A percentile compares a stretch with the other conserved stretches of the same genome.
These are phyloP conservation scores for Otocyon megalotis DNA, from an alignment of 2,113 vertebrate genomes.

Conservation along the genomic window DNA sequence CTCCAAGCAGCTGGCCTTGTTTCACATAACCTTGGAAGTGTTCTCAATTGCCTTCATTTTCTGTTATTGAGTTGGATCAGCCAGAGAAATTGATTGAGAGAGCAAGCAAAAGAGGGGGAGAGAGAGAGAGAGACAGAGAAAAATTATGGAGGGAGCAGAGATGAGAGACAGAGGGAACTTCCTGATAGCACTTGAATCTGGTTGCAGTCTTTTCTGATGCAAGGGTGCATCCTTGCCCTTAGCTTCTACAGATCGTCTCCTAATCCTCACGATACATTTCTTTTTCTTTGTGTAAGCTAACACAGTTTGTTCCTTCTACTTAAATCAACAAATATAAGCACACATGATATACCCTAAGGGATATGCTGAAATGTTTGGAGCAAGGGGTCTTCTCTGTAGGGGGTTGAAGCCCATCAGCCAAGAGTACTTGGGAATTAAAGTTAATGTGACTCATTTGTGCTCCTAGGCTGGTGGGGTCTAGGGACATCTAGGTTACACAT, in stretches of 20 bases:
- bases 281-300: conserved; percentile 43
- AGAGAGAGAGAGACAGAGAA: background rate
- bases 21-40: background rate
- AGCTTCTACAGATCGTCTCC: background rate
- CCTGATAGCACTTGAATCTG: background rate
- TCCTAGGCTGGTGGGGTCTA: background rate
- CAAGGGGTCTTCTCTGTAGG: background rate
- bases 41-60: background rate
- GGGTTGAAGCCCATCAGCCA: background rate
- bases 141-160: background rate
- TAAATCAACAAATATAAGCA: background rate
- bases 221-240: background rate
- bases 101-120: background rate
- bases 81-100: background rate
- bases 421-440: background rate
- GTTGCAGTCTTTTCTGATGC: background rate
- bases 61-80: background rate
- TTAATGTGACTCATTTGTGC: conserved; percentile 28
- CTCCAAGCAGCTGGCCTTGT: background rate
- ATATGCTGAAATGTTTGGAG: background rate
- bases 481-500: conserved; percentile 40
- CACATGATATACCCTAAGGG: background rate
- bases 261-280: background rate
- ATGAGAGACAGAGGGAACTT: background rate
- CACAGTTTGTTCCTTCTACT: background rate